Percentiles rank a stretch among this genome's conserved stretches.
Evolutionary conservation across 1,140 invertebrate species (phyloP).

Genomic region (Cydia pomonella): DNA sequence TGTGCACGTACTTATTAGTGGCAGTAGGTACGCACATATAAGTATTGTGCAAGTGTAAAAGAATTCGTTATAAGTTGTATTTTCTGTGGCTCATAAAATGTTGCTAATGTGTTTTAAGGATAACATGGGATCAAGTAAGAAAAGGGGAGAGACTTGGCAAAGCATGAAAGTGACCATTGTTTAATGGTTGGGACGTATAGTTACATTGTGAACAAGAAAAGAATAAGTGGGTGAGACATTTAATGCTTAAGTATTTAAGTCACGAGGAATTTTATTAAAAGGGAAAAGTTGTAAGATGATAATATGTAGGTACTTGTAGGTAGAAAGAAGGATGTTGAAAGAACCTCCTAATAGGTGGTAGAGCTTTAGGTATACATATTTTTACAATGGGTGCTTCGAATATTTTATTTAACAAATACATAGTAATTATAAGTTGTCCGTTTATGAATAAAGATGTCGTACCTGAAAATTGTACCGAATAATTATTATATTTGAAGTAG

Average conservation of each 20-base stretch:
- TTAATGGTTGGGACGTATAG: neutral
- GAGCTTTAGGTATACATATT: slow-evolving; percentile 1
- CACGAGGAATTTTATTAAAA: slow-evolving; percentile 18
- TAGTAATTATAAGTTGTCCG: neutral
- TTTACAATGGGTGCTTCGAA: neutral
- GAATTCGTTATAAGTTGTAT: neutral
- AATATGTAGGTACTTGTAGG: slow-evolving; percentile 1
- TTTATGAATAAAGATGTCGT: neutral
- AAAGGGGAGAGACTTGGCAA: slow-evolving; percentile 56
- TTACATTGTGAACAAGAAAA: neutral
- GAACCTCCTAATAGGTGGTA: slow-evolving; percentile 2
- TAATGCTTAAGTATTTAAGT: slow-evolving; percentile 13
- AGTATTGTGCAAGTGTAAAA: slow-evolving; percentile 43
- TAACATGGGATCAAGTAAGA: slow-evolving; percentile 46
- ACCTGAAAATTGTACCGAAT: neutral
- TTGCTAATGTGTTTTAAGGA: slow-evolving; percentile 46
- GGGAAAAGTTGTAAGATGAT: neutral
- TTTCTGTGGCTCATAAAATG: neutral
- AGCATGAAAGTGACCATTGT: slow-evolving; percentile 60
- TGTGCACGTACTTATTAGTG: neutral
- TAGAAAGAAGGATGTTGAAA: slow-evolving; percentile 1
- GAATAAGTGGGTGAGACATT: neutral
- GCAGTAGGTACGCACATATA: slow-evolving; percentile 15
- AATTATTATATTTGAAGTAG: too few relatives aligned
- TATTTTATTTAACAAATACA: neutral